Base-by-base conservation (phyloP, 2,797 vertebrate species). In the Phataginus tricuspis region DNA sequence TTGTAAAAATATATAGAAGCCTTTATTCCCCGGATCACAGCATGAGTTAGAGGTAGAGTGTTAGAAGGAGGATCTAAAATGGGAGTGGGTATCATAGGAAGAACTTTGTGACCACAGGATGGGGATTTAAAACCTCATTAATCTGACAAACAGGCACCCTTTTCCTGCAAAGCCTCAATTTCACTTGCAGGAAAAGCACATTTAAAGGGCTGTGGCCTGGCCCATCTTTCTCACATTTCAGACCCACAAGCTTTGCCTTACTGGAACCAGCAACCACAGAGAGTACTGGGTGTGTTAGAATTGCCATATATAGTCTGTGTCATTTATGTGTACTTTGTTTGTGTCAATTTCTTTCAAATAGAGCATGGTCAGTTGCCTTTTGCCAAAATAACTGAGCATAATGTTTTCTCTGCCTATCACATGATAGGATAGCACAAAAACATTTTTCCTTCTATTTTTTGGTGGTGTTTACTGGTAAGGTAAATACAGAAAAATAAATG, bases 241-340 rank as follows among this genome's bases (percentile, higher is more conserved):
- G 16, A 18, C 21, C 42, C 77, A 21, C 0, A 90, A 69, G 18
- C 2, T 31, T 59, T 95, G 31, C 25, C 77, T 86, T 79, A 91
- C 66, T 94, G 68, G 90, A 95, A 93, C 11, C 13, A 95, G 42
- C 23, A 92, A 42, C 69, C 91, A 23, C 31, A 64, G 7, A 71
- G 27, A 84, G 13, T 34, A 85, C 31, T 61, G 77, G 80, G 88
- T 88, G 68, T 95, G 71, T 97, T 96, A 37, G 42, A 86, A 57
- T 82, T 80, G 53, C 57, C 86, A 88, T 96, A 96, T 87, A 96
- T 90, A 96, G 75, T 29, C 85, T 95, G 21, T 80, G 55, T n/a
- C 75, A 83, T 95, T 95, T 86, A 49, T 90, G 39, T 96, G 34
- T 87, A 51, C 90, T 95, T 91, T 96, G n/a, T 63, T 97, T 72